These are phyloP conservation scores for Elgaria multicarinata DNA, from an alignment of 2,113 vertebrate genomes.

Conservation along the genomic window DNA sequence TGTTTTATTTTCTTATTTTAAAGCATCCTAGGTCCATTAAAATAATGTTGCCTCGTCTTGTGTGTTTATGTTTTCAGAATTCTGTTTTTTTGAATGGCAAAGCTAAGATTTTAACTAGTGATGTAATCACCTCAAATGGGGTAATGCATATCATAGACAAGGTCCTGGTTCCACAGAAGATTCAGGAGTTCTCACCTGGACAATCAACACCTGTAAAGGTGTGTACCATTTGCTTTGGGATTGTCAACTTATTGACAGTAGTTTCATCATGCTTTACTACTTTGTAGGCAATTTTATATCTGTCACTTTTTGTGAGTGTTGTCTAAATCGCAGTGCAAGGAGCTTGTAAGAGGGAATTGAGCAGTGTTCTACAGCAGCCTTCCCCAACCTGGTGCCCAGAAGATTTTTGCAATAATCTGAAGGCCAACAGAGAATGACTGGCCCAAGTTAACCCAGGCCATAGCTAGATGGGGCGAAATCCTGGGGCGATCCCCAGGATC, in stretches of 20 bases:
- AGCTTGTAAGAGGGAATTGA: neutral
- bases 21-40: neutral
- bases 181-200: slow-evolving; percentile 59
- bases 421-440: no score
- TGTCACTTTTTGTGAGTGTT: neutral
- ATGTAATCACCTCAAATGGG: slow-evolving; percentile 83
- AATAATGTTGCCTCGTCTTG: neutral
- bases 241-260: neutral
- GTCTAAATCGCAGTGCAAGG: neutral
- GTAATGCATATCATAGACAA: slow-evolving; percentile 88
- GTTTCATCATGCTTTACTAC: no score
- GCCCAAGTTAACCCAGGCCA: no score
- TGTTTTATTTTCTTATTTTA: neutral
- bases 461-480: no score
- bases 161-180: slow-evolving; percentile 77
- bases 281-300: neutral
- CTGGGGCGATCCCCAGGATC: no score
- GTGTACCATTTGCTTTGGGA: slow-evolving; percentile 38
- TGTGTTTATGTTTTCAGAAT: slow-evolving; percentile 76
- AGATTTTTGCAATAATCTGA: no score
- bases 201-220: slow-evolving; percentile 41
- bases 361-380: neutral
- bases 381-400: no score
- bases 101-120: slow-evolving; percentile 79
- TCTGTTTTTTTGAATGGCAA: slow-evolving; percentile 78